Base-by-base conservation (phyloP, 1,140 invertebrate species). In the Pachypeltis micranthus region DNA sequence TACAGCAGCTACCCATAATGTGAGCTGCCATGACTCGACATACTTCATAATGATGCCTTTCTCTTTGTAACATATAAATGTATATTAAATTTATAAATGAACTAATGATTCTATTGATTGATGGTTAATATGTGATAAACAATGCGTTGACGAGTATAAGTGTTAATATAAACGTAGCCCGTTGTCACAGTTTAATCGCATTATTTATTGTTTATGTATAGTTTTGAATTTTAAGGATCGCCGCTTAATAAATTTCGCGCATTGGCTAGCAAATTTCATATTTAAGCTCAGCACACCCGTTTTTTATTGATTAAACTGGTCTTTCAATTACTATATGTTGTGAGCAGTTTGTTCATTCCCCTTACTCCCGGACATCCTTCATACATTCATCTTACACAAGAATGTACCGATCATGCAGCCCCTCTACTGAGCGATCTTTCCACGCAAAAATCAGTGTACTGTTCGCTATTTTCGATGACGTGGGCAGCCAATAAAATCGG, bases 1-100 rank as follows among this genome's bases (percentile, higher is more conserved):
- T 63, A 63, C 65, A 67, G 44, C 67, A 67, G 39, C 58, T 69
- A 21, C 60, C 65, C n/a, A 63, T 68, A 54, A 60, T 68, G 19
- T 68, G 62, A 60, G 25, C 28, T 26, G 27, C 16, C 47, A 51
- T 51, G 47, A 51, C 47, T 51, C 47, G 21, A 51, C 7, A 4
- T 21, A 4, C 19, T 21, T 16, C 47, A 51, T 16, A 51, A 14
- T 51, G 47, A 51, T 51, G 47, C 47, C 47, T 51, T 51, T 51
- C n/a, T n/a, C 23, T 21, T 51, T 51, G 47, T 51, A 51, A 51
- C 23, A 51, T 51, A 51, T 51, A 21, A 51, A 14, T 51, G 47
- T 51, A 51, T 21, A 51, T 51, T 51, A 51, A 51, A 51, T 14
- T 51, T 51, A 51, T 51, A 10, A 39, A 10, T 51, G 47, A 51